Percentiles rank a stretch among this genome's conserved stretches.
phyloP scores from a whole-genome alignment of 2,888 invertebrate species.

The Dryococelus australis region DNA sequence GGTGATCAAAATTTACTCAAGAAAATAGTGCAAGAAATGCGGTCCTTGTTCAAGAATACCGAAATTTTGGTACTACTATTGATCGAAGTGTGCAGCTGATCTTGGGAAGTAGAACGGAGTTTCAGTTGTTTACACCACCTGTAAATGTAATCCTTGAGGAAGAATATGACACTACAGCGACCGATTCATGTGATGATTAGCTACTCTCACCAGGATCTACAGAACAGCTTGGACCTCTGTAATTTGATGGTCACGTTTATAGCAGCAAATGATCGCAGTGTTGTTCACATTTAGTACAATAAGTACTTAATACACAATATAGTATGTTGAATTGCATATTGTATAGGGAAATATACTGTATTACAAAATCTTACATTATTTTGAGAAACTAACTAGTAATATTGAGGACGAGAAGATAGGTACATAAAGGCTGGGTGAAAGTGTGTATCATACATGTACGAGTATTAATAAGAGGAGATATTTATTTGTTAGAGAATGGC shows the following conservation, averaged over 20 bases:
- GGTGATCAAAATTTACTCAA: not conserved
- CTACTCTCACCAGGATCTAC: not conserved
- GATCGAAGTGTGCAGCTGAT: not conserved
- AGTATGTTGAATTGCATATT: no score
- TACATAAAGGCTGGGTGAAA: no score
- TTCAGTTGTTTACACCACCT: not conserved
- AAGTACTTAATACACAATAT: not conserved
- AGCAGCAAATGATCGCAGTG: not conserved
- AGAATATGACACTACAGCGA: not conserved
- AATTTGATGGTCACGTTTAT: not conserved
- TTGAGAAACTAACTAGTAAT: no score
- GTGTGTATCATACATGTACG: no score
- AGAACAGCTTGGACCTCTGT: not conserved
- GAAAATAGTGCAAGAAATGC: not conserved
- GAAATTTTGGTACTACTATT: not conserved
- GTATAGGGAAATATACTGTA: no score
- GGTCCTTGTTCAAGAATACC: slow-evolving; percentile 1
- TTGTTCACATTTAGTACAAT: not conserved
- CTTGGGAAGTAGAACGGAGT: not conserved
- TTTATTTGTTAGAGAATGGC: no score
- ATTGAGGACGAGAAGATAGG: no score
- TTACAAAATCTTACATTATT: no score
- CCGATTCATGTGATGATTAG: not conserved
- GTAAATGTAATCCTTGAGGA: not conserved
- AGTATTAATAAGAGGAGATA: no score